These are phyloP conservation scores for Xenopus tropicalis DNA, from an alignment of 2,113 vertebrate species.

Conservation along the genomic window UCB_Xtro_10.0 CM004447.2:10197501-10198000, in stretches of 20 bases:
- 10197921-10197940: slow-evolving; percentile 35
- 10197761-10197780: slow-evolving; percentile 21
- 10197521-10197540: slow-evolving; percentile 42
- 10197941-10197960: slow-evolving; percentile 10
- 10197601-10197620: slow-evolving; percentile 20
- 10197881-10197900: slow-evolving; percentile 34
- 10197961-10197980: slow-evolving; percentile 10
- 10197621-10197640: slow-evolving; percentile 29
- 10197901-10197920: slow-evolving; percentile 21
- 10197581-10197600: slow-evolving; percentile 43
- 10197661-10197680: slow-evolving; percentile 34
- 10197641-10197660: slow-evolving; percentile 38
- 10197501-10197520: slow-evolving; percentile 33
- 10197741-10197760: slow-evolving; percentile 6
- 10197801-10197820: slow-evolving; percentile 35
- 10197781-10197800: slow-evolving; percentile 32
- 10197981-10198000: slow-evolving; percentile 16
- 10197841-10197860: slow-evolving; percentile 18
- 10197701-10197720: not conserved
- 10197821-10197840: slow-evolving; percentile 35
- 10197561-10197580: slow-evolving; percentile 38
- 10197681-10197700: slow-evolving; percentile 10
- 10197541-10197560: slow-evolving; percentile 26
- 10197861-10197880: slow-evolving; percentile 38
- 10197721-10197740: slow-evolving; percentile 11